Evolutionary conservation across 2,888 invertebrate species (phyloP), one percentile per base, ranked within the genome.

Genomic region (Isoperla grammatica): DNA sequence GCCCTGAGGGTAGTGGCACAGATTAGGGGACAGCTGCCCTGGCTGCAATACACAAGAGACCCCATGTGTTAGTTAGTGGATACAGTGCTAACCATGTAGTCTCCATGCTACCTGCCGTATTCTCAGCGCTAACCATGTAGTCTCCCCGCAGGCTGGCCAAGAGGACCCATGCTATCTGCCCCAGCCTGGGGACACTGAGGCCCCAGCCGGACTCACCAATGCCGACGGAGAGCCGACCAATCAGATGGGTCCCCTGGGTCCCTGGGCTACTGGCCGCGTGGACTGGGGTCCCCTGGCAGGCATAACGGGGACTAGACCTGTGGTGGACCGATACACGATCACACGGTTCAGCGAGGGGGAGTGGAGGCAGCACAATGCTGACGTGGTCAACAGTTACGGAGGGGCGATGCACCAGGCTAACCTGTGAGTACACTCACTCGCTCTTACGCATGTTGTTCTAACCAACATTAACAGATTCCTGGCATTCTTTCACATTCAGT

Each of bases 281-380:
- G 86, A 87, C 71, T 88, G 86, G 84, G 84, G 85, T 37, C 85
- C 88, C 0, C 74, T 85, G 59, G 82, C 79, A 0, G 82, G 78
- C 0, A 76, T 88, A 68, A 62, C 63, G 1, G 88, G 89, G 2
- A 84, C 88, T 0, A 78, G 88, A 63, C 89, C 89, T 0, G 79
- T 81, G 0, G 88, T 87, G 9, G 87, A 87, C 73, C 86, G 85
- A 68, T 89, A 88, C 70, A 86, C 88, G 0, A 77, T 88, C 48
- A 85, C 88, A 11, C 78, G 86, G 67, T 87, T 81, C 70, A 88
- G 87, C 57, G 79, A 85, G 1, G 82, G 79, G 8, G 88, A 90
- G 74, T 90, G 90, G 90, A 78, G 86, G 23, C 72, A 78, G 40
- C 79, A 81, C 62, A 85, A 85, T 66, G 75, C 78, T 11, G 74